Base-by-base conservation (phyloP, 2,888 invertebrate genomes). In the Gibbula magus region DNA sequence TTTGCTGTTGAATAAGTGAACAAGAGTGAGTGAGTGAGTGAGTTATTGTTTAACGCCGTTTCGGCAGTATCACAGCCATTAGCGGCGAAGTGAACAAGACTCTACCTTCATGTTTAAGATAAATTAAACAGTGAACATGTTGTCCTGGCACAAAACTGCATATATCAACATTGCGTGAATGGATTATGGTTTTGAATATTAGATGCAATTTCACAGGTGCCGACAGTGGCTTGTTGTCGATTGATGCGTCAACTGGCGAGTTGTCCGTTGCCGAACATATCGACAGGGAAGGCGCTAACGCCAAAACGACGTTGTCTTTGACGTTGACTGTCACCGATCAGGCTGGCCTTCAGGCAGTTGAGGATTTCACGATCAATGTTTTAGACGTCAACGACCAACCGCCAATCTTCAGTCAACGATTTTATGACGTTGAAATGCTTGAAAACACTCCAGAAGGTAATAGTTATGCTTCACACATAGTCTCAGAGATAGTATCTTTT, bases 251-350 rank as follows among this genome's bases (percentile, higher is more conserved):
- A 2, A 70, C 35, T n/a, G 70, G 70, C 29, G n/a, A 35, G 32
- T 35, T 70, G 20, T n/a, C 39, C 35, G 70, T 70, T 20, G 35
- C 70, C 39, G 18, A 70, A 32, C 54, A 75, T 32, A n/a, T 70
- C 32, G 32, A 75, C 51, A 25, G 75, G 13, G 75, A 75, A 13
- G 74, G 74, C 1, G 4, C 74, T 20, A 10, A n/a, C 10, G 75
- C 35, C 18, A 54, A 32, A n/a, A 53, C 25, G 7, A 16, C 25
- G 10, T 35, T 75, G 35, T 32, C 75, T n/a, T 32, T 75, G 32
- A 75, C 53, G 18, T 32, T 75, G 52, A 54, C 54, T n/a, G 75
- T 75, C 25, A 75, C 54, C 7, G 75, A 75, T 13, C 29, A n/a
- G 32, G 75, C 75, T 18, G 75, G 75, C 3, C 54, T 75, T 13